Base-by-base conservation (phyloP, 2,797 vertebrate genomes). In the Myotis planiceps region DNA sequence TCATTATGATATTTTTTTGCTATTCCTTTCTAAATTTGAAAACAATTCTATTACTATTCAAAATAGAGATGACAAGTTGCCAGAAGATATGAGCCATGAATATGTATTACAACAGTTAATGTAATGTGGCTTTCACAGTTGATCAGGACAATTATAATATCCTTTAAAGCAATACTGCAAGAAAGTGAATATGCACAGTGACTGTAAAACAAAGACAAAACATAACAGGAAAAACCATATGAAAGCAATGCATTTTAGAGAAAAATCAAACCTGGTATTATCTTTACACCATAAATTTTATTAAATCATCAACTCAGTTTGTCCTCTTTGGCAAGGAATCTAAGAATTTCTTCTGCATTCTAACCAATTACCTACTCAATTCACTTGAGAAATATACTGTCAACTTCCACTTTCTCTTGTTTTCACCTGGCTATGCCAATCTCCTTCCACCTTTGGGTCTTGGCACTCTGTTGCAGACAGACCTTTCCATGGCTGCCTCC, bases 1-100 rank as follows among this genome's bases (percentile, higher is more conserved):
- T 16, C 42, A 69, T 5, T 95, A 3, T 87, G 83, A 55, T 45
- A 4, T 58, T 29, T 89, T 3, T 3, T 86, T 29, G 58, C 16
- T 93, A 37, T 71, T 92, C 55, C 47, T 93, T 96, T 84, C 90
- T 82, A 89, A 13, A 9, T 76, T 93, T 94, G 86, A 84, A 84
- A 96, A 80, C 27, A 47, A 76, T 86, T 93, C 53, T 42, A 76
- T 63, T 27, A n/a, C 47, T 90, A 75, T 93, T 93, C 0, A 4
- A 85, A 96, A 63, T 25, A 78, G 58, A 95, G 53, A 91, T 75
- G 3, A 42, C 72, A 90, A 29, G 8, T 72, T 96, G 39, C n/a
- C 16, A 84, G 60, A 93, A 37, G 6, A 75, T 63, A 55, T 32
- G 53, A 47, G 2, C 42, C 65, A 92, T 84, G 0, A 0, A 47